phyloP scores from a whole-genome alignment of 1,140 invertebrate genomes.

The Drosophila persimilis region DNA sequence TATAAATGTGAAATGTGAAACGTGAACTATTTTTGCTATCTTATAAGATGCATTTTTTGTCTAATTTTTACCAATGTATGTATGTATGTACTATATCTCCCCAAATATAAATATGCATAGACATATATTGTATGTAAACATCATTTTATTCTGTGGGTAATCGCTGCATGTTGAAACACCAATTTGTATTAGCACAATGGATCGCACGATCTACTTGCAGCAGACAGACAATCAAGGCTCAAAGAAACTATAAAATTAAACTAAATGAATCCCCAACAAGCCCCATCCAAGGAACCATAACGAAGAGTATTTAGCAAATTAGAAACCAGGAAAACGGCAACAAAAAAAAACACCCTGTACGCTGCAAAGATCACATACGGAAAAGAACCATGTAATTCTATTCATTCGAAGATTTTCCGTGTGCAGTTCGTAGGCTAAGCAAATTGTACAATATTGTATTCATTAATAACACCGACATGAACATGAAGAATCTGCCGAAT shows the following conservation, averaged over 20 bases:
- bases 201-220: constrained; percentile 56
- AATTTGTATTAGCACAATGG: neutral
- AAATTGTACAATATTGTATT: constrained; percentile 50
- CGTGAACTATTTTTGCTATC: constrained; percentile 58
- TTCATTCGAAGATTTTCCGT: constrained; percentile 22
- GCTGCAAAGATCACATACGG: constrained; percentile 44
- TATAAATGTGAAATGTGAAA: constrained; percentile 39
- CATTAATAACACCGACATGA: constrained; percentile 26
- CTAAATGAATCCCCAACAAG: constrained; percentile 5
- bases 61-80: constrained; percentile 29
- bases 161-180: constrained; percentile 37
- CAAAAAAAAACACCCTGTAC: constrained; percentile 22
- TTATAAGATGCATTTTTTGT: constrained; percentile 41
- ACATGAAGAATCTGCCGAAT: constrained; percentile 11
- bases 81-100: constrained; percentile 18
- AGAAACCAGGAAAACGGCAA: constrained; percentile 7
- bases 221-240: constrained; percentile 78
- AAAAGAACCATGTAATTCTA: constrained; percentile 39
- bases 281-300: constrained; percentile 9
- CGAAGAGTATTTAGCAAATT: constrained; percentile 34
- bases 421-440: constrained; percentile 36
- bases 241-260: constrained; percentile 48
- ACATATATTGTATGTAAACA: constrained; percentile 24
- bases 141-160: constrained; percentile 29
- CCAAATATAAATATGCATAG: neutral